Conservation (phyloP, 2,888 invertebrate genomes). For the Esperia sulphurella region DNA sequence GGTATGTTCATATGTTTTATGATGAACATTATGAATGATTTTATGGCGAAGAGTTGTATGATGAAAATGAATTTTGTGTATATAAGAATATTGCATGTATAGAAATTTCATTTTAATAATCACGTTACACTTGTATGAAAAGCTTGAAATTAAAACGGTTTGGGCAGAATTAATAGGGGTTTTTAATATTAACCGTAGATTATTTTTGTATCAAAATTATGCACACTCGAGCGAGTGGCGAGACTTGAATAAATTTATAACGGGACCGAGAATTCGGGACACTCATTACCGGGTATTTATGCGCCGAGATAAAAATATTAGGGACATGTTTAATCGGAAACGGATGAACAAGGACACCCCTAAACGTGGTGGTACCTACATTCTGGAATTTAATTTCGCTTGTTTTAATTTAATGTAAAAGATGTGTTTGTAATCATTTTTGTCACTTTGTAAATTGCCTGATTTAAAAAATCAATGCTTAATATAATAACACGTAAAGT, state of each 20-base stretch:
- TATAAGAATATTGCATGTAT: too few relatives aligned
- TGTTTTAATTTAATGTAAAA: neutral
- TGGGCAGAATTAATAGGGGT: constrained; percentile 45
- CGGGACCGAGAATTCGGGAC: constrained; percentile 63
- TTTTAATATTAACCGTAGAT: constrained; percentile 63
- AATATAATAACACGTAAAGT: too few relatives aligned
- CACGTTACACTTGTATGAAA: too few relatives aligned
- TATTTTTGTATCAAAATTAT: constrained; percentile 77
- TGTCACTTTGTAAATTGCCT: neutral
- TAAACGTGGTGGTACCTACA: constrained; percentile 18
- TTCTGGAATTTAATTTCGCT: constrained; percentile 12
- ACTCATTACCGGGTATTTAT: constrained; percentile 77
- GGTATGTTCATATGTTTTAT: too few relatives aligned
- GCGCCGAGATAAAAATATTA: constrained; percentile 78
- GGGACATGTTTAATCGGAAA: constrained; percentile 74
- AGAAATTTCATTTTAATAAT: too few relatives aligned
- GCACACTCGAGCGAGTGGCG: constrained; percentile 64
- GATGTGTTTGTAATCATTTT: neutral
- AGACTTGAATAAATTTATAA: constrained; percentile 73
- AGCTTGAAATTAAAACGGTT: too few relatives aligned
- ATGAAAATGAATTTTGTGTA: too few relatives aligned
- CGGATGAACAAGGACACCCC: constrained; percentile 61
- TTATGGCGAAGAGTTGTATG: too few relatives aligned
- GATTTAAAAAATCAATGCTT: neutral
- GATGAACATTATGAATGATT: too few relatives aligned